Evolutionary conservation across 2,888 invertebrate genomes (phyloP).

Genomic region (Pherbina coryleti): DNA sequence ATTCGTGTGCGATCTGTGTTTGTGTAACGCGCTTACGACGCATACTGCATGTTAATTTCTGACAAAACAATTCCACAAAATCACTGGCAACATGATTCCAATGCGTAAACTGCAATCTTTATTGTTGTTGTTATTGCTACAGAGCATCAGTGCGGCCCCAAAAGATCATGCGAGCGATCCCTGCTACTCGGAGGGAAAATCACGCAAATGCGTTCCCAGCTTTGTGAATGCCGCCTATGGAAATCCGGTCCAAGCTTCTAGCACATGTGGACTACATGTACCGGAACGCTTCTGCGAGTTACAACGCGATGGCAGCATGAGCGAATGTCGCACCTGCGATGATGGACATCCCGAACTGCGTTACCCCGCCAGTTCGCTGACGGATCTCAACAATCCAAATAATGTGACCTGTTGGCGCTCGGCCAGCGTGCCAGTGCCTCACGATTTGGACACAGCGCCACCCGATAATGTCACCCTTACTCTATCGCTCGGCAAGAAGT

Average conservation of each 20-base stretch:
- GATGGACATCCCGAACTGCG: constrained; percentile 80
- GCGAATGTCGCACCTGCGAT: constrained; percentile 85
- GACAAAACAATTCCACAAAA: not conserved
- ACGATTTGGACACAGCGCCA: constrained; percentile 79
- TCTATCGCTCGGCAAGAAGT: constrained; percentile 94
- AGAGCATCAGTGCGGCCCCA: constrained; percentile 47
- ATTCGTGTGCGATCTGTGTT: not conserved
- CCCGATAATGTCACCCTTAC: constrained; percentile 95
- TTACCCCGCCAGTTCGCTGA: constrained; percentile 86
- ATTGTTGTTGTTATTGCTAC: constrained; percentile 23
- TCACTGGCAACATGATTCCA: not conserved
- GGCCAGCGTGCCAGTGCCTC: constrained; percentile 80
- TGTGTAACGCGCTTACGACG: constrained; percentile 21
- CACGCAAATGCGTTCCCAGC: constrained; percentile 94
- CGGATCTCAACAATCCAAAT: constrained; percentile 96
- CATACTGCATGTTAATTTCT: not conserved
- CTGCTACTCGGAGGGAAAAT: constrained; percentile 90
- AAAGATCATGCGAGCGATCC: constrained; percentile 81
- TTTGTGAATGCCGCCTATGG: constrained; percentile 99
- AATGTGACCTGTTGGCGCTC: constrained; percentile 99
- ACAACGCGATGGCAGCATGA: constrained; percentile 63
- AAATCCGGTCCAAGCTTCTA: constrained; percentile 87
- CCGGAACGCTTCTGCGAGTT: constrained; percentile 84
- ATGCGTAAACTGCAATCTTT: not conserved
- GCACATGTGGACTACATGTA: constrained; percentile 88